These are phyloP conservation scores for Bubo scandiacus DNA, from an alignment of 2,113 vertebrate genomes.

Conservation along the genomic window DNA sequence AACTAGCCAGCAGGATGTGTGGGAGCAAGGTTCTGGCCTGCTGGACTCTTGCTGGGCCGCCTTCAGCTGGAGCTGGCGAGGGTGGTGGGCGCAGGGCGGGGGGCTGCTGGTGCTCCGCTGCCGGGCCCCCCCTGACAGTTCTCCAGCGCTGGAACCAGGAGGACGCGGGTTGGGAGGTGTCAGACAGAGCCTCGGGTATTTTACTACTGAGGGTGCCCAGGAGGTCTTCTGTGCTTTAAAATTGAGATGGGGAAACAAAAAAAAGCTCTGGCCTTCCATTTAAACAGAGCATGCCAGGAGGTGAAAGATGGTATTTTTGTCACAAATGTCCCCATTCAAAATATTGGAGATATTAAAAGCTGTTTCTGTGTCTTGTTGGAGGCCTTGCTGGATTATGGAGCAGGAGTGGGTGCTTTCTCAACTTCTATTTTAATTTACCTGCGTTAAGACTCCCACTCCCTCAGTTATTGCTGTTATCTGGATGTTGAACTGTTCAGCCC, in stretches of 20 bases:
- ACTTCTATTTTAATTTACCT: background rate
- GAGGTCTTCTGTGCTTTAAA: background rate
- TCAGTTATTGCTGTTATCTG: background rate
- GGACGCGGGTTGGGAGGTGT: background rate
- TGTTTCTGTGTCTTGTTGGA: background rate
- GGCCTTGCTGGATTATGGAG: background rate
- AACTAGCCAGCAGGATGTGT: background rate
- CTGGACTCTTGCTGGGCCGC: background rate
- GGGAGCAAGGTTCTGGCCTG: background rate
- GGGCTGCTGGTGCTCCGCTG: background rate
- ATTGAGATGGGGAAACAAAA: background rate
- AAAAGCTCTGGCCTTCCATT: background rate
- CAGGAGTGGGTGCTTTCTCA: background rate
- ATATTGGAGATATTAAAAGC: background rate
- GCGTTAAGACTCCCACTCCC: background rate
- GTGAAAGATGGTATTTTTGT: background rate
- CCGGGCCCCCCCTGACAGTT: background rate
- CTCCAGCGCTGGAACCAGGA: rapidly evolving
- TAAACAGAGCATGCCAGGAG: rapidly evolving
- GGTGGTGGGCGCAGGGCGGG: background rate
- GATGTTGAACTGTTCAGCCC: background rate
- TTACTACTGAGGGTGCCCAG: background rate
- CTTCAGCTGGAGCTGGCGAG: background rate
- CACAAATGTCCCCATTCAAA: background rate
- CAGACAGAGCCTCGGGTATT: rapidly evolving